Conservation (phyloP, 1,140 invertebrate genomes). For the Solenopsis fugax region DNA sequence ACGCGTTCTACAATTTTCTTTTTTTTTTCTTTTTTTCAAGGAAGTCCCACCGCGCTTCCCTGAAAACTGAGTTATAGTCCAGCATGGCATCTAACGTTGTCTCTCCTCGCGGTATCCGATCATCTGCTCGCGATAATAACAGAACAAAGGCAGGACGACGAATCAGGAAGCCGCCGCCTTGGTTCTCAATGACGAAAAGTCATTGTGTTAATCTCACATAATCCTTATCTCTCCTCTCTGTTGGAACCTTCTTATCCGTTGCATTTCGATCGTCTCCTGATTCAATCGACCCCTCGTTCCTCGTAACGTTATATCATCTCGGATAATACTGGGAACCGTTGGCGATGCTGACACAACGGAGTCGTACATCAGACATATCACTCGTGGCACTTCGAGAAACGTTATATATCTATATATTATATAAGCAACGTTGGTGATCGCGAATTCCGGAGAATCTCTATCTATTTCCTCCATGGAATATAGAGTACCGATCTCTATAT, state of each 20-base stretch:
- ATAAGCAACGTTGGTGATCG: constrained; percentile 19
- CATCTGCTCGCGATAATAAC: constrained; percentile 24
- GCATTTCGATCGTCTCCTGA: constrained; percentile 17
- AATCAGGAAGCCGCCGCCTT: constrained; percentile 37
- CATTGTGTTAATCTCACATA: constrained; percentile 25
- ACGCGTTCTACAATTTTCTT: constrained; percentile 29
- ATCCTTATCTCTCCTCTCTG: not conserved
- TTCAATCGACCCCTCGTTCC: not conserved
- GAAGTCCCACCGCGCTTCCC: constrained; percentile 25
- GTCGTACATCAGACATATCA: constrained; percentile 26
- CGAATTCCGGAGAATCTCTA: constrained; percentile 22
- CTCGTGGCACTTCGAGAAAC: constrained; percentile 54
- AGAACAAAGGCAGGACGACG: constrained; percentile 43
- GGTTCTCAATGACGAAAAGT: constrained; percentile 37
- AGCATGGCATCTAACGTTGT: constrained; percentile 65
- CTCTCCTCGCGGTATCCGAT: not conserved
- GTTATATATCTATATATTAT: constrained; percentile 31
- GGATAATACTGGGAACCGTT: constrained; percentile 37
- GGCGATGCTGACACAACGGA: constrained; percentile 17
- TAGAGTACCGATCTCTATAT: not conserved
- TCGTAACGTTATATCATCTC: constrained; percentile 15
- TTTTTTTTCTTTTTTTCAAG: constrained; percentile 38
- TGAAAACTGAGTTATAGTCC: constrained; percentile 53
- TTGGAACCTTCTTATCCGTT: not conserved
- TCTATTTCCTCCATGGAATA: not conserved